A percentile compares a stretch with the other conserved stretches of the same genome.
phyloP scores from a whole-genome alignment of 2,113 vertebrate genomes.

The Ramphastos sulfuratus region DNA sequence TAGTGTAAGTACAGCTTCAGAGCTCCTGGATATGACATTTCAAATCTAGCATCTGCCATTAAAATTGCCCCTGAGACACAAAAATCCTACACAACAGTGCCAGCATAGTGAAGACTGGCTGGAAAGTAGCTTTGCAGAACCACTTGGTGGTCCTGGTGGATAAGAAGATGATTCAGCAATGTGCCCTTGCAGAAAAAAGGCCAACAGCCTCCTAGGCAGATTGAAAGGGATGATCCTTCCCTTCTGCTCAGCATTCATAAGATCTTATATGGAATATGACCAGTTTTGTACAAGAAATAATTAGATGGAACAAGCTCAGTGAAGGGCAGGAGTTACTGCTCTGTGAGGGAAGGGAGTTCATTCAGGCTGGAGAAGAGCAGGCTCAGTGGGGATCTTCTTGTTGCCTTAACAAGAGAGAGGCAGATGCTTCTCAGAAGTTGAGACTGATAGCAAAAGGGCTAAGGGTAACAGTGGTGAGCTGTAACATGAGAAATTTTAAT shows the following conservation, averaged over 20 bases:
- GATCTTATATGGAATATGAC: neutral
- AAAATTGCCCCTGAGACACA: neutral
- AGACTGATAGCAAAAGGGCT: neutral
- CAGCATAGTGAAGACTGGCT: neutral
- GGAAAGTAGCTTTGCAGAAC: no score
- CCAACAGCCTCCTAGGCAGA: neutral
- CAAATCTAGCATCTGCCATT: neutral
- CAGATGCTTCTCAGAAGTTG: neutral
- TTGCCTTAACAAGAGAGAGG: neutral
- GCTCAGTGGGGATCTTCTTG: no score
- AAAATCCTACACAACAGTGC: neutral
- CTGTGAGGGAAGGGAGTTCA: neutral
- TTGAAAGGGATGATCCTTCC: neutral
- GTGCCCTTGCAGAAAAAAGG: neutral
- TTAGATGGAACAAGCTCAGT: neutral
- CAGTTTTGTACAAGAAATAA: neutral
- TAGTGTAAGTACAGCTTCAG: neutral
- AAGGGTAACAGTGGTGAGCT: neutral
- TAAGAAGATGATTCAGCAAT: neutral
- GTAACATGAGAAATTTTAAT: no score
- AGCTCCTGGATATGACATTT: neutral
- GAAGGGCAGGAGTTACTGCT: neutral
- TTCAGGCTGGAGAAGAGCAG: neutral
- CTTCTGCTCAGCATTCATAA: neutral
- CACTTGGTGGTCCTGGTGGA: no score